A percentile compares a stretch with the other conserved stretches of the same genome.
Evolutionary conservation across 2,888 invertebrate genomes (phyloP).

Genomic region (Alitta virens): DNA sequence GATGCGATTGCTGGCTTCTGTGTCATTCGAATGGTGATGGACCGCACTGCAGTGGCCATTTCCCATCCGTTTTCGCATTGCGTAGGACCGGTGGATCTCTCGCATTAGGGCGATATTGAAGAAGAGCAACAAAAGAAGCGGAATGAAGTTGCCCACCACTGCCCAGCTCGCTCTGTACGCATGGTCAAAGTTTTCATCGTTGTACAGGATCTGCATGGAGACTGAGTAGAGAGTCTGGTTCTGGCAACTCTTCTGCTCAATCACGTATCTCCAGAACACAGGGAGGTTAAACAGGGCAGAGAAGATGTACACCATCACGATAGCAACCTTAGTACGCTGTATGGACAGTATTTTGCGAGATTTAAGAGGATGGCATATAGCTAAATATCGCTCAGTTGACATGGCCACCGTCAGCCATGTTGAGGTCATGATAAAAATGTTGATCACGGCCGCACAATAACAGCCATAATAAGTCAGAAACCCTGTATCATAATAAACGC

Average conservation of each 20-base stretch:
- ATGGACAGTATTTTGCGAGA: constrained; percentile 29
- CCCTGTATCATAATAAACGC: neutral
- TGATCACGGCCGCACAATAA: constrained; percentile 41
- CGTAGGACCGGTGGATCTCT: constrained; percentile 34
- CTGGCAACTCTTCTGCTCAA: constrained; percentile 5
- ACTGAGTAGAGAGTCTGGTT: constrained; percentile 1
- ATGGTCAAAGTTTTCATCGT: constrained; percentile 28
- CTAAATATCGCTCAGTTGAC: constrained; percentile 31
- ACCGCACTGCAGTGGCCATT: constrained; percentile 21
- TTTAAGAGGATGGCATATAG: constrained; percentile 32
- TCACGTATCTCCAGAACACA: constrained; percentile 30
- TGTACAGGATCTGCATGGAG: constrained; percentile 6
- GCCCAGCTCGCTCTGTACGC: constrained; percentile 32
- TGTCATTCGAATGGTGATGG: constrained; percentile 5
- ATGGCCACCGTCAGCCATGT: constrained; percentile 58
- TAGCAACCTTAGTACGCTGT: constrained; percentile 26
- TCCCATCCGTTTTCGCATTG: constrained; percentile 40
- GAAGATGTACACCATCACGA: constrained; percentile 30
- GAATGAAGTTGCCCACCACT: constrained; percentile 33
- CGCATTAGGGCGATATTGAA: constrained; percentile 31
- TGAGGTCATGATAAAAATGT: constrained; percentile 64
- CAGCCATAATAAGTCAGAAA: constrained; percentile 28
- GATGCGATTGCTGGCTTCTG: constrained; percentile 31
- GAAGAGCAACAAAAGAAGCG: constrained; percentile 30
- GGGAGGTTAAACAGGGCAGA: constrained; percentile 33